phyloP scores from a whole-genome alignment of 2,888 invertebrate species.

The Drosophila borborema region DNA sequence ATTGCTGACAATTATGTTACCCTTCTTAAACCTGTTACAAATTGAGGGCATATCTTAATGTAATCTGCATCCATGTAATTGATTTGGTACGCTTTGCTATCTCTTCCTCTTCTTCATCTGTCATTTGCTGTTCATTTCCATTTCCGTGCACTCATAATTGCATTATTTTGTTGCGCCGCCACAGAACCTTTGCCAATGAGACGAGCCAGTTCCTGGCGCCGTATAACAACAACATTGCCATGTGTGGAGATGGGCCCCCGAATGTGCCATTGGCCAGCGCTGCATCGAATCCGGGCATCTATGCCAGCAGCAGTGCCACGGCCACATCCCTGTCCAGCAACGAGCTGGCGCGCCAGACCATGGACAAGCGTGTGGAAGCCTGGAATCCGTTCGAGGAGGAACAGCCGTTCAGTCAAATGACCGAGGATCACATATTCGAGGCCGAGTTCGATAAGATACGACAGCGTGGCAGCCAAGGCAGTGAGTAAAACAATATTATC shows the following conservation, averaged over 20 bases:
- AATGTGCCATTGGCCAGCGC: slow-evolving; percentile 62
- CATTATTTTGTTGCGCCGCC: slow-evolving; percentile 62
- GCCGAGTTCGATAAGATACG: slow-evolving; percentile 93
- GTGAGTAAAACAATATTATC: slow-evolving; percentile 86
- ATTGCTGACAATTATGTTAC: background rate
- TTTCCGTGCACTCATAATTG: slow-evolving; percentile 35
- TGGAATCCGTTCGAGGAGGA: slow-evolving; percentile 95
- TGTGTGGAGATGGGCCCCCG: slow-evolving; percentile 67
- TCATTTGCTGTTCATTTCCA: slow-evolving; percentile 17
- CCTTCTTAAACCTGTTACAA: background rate
- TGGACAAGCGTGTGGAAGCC: slow-evolving; percentile 86
- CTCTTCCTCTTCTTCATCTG: background rate
- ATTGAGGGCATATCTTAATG: background rate
- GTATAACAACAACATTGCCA: slow-evolving; percentile 86
- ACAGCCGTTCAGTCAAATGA: slow-evolving; percentile 90
- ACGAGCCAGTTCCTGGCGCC: slow-evolving; percentile 91
- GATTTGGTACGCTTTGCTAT: slow-evolving; percentile 37
- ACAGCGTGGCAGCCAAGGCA: slow-evolving; percentile 90
- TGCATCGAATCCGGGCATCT: slow-evolving; percentile 83
- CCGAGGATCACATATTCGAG: slow-evolving; percentile 93
- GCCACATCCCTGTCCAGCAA: slow-evolving; percentile 81
- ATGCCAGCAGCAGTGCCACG: slow-evolving; percentile 62
- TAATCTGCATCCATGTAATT: slow-evolving; percentile 13
- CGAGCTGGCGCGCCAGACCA: slow-evolving; percentile 78
- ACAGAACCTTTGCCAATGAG: slow-evolving; percentile 90